Evolutionary conservation across 2,888 invertebrate species (phyloP).

Genomic region (Tyria jacobaeae): DNA sequence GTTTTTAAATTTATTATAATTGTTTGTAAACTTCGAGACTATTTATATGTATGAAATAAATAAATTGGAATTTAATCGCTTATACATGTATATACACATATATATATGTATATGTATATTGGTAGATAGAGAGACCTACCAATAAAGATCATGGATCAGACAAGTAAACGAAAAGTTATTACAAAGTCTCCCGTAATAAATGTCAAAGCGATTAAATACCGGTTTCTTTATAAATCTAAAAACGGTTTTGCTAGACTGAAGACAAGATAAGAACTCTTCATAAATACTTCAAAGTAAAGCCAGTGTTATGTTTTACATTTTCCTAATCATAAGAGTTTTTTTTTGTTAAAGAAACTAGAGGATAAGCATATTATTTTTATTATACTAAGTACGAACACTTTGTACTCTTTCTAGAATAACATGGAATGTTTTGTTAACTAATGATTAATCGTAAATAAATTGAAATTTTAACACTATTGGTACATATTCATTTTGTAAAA

Average conservation of each 20-base stretch:
- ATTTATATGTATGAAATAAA: too few species aligned
- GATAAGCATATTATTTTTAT: constrained; percentile 41
- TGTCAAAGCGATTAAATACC: not conserved
- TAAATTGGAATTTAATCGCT: too few species aligned
- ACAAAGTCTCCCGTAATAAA: too few species aligned
- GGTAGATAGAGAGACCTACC: too few species aligned
- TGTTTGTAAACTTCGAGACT: too few species aligned
- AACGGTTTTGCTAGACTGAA: too few species aligned
- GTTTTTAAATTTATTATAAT: too few species aligned
- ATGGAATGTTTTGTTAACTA: constrained; percentile 46
- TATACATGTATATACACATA: too few species aligned
- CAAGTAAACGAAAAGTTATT: too few species aligned
- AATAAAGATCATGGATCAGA: too few species aligned
- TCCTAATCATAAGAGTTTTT: constrained; percentile 34
- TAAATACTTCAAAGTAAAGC: not conserved
- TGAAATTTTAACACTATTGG: constrained; percentile 1
- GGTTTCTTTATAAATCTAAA: too few species aligned
- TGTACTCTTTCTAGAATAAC: constrained; percentile 38
- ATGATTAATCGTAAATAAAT: constrained; percentile 45
- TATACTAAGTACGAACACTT: constrained; percentile 11
- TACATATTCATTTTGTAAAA: not conserved
- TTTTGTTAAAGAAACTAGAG: constrained; percentile 43
- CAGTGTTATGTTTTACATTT: not conserved
- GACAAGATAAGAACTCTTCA: not conserved
- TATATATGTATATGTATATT: too few species aligned